These are phyloP conservation scores for Eristalinus sepulchralis DNA, from an alignment of 2,888 invertebrate genomes.

Conservation along the genomic window DNA sequence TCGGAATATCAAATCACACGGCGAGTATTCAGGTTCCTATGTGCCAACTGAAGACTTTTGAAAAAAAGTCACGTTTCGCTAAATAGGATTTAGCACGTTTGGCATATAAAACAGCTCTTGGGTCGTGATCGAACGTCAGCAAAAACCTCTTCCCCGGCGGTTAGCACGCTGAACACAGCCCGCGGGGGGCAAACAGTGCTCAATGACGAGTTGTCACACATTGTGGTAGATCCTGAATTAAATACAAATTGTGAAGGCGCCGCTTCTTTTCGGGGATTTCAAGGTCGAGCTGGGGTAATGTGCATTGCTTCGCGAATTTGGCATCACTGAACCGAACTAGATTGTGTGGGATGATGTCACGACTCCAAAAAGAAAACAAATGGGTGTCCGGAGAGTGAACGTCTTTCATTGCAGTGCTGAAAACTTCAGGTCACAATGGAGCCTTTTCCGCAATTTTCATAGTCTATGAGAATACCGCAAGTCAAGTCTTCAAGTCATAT, in stretches of 20 bases:
- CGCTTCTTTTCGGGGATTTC: not conserved
- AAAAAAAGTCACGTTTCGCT: not conserved
- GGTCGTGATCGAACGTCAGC: not conserved
- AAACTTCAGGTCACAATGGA: too few species aligned
- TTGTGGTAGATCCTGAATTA: not conserved
- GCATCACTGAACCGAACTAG: too few species aligned
- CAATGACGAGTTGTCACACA: not conserved
- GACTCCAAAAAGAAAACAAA: too few species aligned
- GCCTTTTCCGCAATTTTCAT: too few species aligned
- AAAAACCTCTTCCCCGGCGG: too few species aligned
- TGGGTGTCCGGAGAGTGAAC: too few species aligned
- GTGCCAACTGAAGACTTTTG: not conserved
- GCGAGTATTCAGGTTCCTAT: not conserved
- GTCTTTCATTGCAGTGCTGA: too few species aligned
- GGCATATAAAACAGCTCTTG: not conserved
- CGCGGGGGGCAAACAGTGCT: not conserved
- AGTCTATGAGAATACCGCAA: not conserved
- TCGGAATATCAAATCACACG: not conserved
- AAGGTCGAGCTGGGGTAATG: not conserved
- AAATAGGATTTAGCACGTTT: not conserved
- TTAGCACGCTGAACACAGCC: too few species aligned
- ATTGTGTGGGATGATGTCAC: too few species aligned
- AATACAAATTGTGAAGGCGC: not conserved
- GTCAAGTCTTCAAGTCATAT: not conserved
- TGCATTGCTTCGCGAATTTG: not conserved